phyloP scores from a whole-genome alignment of 2,888 invertebrate genomes.

The Drosophila nigricruria region DNA sequence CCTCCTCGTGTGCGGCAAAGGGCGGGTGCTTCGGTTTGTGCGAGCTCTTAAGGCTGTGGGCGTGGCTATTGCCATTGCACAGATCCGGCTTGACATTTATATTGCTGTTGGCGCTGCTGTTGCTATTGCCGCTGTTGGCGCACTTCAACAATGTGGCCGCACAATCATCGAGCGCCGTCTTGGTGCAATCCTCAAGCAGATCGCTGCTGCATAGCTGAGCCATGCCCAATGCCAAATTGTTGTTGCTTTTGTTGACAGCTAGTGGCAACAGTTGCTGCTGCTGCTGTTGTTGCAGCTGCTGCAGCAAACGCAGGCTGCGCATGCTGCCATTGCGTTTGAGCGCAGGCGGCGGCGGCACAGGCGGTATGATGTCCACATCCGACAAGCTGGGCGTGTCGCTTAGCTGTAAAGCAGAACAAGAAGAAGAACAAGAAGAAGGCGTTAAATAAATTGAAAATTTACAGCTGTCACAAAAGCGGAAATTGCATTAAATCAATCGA shows the following conservation, averaged over 20 bases:
- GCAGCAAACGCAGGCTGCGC: constrained; percentile 78
- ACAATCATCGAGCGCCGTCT: constrained; percentile 83
- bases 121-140: constrained; percentile 77
- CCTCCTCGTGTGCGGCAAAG: constrained; percentile 77
- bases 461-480: constrained; percentile 50
- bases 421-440: constrained; percentile 18
- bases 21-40: constrained; percentile 61
- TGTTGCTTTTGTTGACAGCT: constrained; percentile 51
- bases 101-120: constrained; percentile 51
- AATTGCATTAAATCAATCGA: constrained; percentile 64
- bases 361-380: constrained; percentile 84
- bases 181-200: constrained; percentile 77
- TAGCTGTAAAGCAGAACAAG: constrained; percentile 55
- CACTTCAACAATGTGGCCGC: constrained; percentile 84
- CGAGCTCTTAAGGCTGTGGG: constrained; percentile 40
- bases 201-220: constrained; percentile 79
- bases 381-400: constrained; percentile 82
- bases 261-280: constrained; percentile 46
- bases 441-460: constrained; percentile 40
- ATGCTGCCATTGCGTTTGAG: constrained; percentile 83
- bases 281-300: constrained; percentile 67
- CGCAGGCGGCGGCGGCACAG: constrained; percentile 84
- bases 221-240: constrained; percentile 53
- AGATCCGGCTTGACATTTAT: constrained; percentile 65
- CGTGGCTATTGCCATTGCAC: constrained; percentile 51